Conservation (phyloP, 2,113 vertebrate species). For the Mixornis gularis region DNA sequence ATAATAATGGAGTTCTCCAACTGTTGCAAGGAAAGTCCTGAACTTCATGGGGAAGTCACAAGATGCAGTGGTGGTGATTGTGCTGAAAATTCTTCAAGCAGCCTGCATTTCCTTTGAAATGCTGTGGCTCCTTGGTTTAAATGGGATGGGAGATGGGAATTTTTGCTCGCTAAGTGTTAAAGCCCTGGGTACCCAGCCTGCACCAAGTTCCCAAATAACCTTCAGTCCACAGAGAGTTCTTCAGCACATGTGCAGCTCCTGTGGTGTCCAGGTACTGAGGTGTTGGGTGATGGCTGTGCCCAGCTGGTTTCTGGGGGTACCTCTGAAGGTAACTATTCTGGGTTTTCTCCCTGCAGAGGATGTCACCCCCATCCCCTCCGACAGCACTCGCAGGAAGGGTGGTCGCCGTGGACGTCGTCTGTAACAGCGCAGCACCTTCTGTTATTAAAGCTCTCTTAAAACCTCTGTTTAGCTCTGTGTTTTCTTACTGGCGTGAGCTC, state of each 20-base stretch:
- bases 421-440: slow-evolving; percentile 70
- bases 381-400: slow-evolving; percentile 97
- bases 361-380: slow-evolving; percentile 96
- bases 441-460: slow-evolving; percentile 81
- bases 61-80: not conserved
- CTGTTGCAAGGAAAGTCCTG: not conserved
- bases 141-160: not conserved
- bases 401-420: slow-evolving; percentile 95
- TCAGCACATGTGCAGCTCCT: accelerated
- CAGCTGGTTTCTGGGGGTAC: not conserved
- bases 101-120: not conserved
- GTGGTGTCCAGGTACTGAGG: accelerated
- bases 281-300: not conserved
- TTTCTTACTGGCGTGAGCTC: not conserved
- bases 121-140: not conserved
- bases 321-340: not conserved
- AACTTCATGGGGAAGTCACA: not conserved
- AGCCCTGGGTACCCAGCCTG: not conserved
- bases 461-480: not conserved
- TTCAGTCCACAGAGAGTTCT: accelerated
- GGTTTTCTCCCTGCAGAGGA: slow-evolving; percentile 80
- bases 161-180: not conserved
- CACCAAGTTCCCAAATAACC: not conserved
- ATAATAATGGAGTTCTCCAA: not conserved
- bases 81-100: not conserved